phyloP scores from a whole-genome alignment of 2,888 invertebrate species.

The Clepsis dumicolana region DNA sequence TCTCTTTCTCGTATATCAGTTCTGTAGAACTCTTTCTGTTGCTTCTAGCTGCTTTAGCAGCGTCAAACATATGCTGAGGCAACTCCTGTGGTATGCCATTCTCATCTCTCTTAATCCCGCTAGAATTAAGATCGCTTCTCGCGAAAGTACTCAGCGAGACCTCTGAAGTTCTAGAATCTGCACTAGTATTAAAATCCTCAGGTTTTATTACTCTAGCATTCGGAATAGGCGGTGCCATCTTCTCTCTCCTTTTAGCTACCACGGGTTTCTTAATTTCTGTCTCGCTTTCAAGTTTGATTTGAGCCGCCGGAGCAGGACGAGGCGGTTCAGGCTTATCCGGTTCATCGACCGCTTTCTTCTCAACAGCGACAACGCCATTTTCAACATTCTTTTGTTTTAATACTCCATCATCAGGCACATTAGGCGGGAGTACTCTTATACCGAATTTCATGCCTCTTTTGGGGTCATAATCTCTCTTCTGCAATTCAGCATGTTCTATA shows the following conservation, averaged over 20 bases:
- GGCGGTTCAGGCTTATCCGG: conserved; percentile 75
- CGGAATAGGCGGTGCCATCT: conserved; percentile 81
- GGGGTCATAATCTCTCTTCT: conserved; percentile 85
- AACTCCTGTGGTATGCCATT: conserved; percentile 89
- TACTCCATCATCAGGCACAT: conserved; percentile 82
- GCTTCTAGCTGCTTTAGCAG: conserved; percentile 89
- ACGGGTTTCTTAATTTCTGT: conserved; percentile 79
- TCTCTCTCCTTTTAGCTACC: conserved; percentile 83
- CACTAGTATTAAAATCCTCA: conserved; percentile 68
- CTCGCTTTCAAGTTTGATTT: conserved; percentile 84
- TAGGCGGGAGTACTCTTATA: conserved; percentile 88
- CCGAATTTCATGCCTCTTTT: conserved; percentile 89
- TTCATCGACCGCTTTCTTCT: conserved; percentile 73
- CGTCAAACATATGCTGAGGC: conserved; percentile 90
- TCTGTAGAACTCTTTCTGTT: conserved; percentile 87
- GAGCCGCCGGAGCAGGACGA: conserved; percentile 65
- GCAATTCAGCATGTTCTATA: conserved; percentile 80
- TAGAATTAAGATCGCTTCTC: conserved; percentile 83
- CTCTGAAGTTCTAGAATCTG: conserved; percentile 71
- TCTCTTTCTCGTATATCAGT: conserved; percentile 67
- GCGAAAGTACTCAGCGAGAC: conserved; percentile 65
- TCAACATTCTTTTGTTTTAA: conserved; percentile 77
- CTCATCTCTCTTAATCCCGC: conserved; percentile 86
- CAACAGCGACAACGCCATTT: conserved; percentile 70
- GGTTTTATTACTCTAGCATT: conserved; percentile 72